Evolutionary conservation across 1,140 invertebrate species (phyloP).

Genomic region (Trichogramma pretiosum): DNA sequence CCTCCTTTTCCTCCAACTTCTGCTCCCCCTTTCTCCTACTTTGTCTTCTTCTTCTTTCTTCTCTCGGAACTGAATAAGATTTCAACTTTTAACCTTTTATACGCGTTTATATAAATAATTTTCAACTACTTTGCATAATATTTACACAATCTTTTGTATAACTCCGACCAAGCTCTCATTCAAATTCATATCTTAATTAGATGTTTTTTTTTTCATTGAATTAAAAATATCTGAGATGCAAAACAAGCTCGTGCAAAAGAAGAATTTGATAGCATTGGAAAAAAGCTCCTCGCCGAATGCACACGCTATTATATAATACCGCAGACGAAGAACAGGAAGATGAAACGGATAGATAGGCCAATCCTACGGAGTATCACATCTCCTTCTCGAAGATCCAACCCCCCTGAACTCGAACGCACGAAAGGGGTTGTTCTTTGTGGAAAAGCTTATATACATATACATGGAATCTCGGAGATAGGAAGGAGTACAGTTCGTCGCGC

Average conservation of each 20-base stretch:
- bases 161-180: background rate
- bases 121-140: too few relatives aligned
- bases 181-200: background rate
- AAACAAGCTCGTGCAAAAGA: slow-evolving; percentile 20
- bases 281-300: background rate
- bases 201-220: too few relatives aligned
- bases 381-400: too few relatives aligned
- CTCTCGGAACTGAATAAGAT: too few relatives aligned
- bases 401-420: slow-evolving; percentile 9
- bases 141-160: too few relatives aligned
- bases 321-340: slow-evolving; percentile 43
- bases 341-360: slow-evolving; percentile 37
- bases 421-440: slow-evolving; percentile 12
- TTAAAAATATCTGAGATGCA: slow-evolving; percentile 20
- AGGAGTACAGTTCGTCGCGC: too few relatives aligned
- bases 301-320: slow-evolving; percentile 38
- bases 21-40: background rate
- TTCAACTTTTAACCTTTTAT: too few relatives aligned
- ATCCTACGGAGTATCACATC: background rate
- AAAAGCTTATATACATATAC: too few relatives aligned
- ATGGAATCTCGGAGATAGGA: slow-evolving; percentile 8
- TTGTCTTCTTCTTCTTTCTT: background rate
- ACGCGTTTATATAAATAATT: too few relatives aligned
- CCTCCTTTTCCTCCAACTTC: slow-evolving; percentile 12
- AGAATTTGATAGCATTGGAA: slow-evolving; percentile 18